Percentiles rank a stretch among this genome's conserved stretches.
phyloP scores from a whole-genome alignment of 2,113 vertebrate species.

The Petaurus breviceps region DNA sequence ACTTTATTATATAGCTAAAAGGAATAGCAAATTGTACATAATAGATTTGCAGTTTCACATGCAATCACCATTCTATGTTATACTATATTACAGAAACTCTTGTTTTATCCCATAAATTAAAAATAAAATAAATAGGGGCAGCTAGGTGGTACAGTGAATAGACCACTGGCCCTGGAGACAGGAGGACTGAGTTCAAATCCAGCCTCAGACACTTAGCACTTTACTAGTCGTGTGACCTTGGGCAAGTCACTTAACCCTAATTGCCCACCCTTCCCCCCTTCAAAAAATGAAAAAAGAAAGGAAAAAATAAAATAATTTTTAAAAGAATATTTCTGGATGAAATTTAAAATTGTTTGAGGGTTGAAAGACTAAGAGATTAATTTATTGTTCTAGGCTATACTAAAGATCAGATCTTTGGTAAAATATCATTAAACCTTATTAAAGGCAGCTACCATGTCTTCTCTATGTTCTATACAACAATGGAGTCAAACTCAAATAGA shows the following conservation, averaged over 20 bases:
- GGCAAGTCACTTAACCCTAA: too few species aligned
- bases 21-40: neutral
- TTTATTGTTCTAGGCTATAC: neutral
- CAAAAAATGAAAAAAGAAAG: too few species aligned
- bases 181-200: too few species aligned
- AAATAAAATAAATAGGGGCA: neutral
- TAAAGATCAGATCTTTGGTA: constrained; percentile 6
- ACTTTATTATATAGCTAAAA: neutral
- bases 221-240: too few species aligned
- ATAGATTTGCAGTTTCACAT: neutral
- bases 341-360: constrained; percentile 2
- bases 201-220: too few species aligned
- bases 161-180: too few species aligned
- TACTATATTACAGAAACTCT: too few species aligned
- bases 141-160: too few species aligned
- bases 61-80: too few species aligned
- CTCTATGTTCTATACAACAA: neutral
- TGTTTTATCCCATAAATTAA: neutral
- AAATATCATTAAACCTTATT: constrained; percentile 36
- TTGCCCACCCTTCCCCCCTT: too few species aligned
- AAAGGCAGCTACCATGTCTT: constrained; percentile 26
- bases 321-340: neutral
- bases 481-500: neutral
- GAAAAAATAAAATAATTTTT: too few species aligned
- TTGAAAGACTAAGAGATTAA: neutral